Percentiles rank a stretch among this genome's conserved stretches.
phyloP scores from a whole-genome alignment of 2,113 vertebrate genomes.

The Hippocampus abdominalis region DNA sequence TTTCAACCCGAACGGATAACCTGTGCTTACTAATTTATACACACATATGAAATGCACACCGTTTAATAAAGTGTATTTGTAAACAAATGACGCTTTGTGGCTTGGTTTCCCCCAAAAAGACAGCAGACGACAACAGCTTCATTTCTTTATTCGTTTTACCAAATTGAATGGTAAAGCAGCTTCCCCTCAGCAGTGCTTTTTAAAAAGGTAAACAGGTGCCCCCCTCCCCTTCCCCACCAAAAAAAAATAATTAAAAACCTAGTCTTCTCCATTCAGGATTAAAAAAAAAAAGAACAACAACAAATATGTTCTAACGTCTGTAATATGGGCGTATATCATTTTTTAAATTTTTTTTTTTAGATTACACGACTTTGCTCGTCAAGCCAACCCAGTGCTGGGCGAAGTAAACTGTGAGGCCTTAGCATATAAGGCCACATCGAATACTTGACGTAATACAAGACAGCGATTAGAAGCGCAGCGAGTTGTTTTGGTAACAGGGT shows the following conservation, averaged over 20 bases:
- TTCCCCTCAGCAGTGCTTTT: conserved; percentile 37
- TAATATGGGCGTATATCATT: conserved; percentile 25
- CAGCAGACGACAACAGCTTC: conserved; percentile 26
- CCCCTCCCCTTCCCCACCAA: not conserved
- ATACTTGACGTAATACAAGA: not conserved
- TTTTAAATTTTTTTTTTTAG: conserved; percentile 13
- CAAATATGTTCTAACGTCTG: conserved; percentile 18
- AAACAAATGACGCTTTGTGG: conserved; percentile 10
- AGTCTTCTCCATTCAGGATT: conserved; percentile 16
- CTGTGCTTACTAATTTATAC: conserved; percentile 55
- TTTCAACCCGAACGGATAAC: conserved; percentile 1
- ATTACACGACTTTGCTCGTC: conserved; percentile 39
- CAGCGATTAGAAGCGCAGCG: not conserved
- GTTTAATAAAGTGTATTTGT: conserved; percentile 51
- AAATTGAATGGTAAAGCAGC: conserved; percentile 62
- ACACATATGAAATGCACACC: conserved; percentile 47
- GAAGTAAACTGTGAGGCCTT: conserved; percentile 29
- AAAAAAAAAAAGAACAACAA: conserved; percentile 3
- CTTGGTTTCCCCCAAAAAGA: conserved; percentile 9
- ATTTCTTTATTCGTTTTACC: conserved; percentile 61
- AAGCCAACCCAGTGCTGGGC: conserved; percentile 18
- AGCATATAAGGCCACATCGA: conserved; percentile 3
- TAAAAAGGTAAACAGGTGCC: conserved; percentile 57
- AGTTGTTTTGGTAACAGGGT: not conserved
- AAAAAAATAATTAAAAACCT: conserved; percentile 12